Percentiles rank a stretch among this genome's conserved stretches.
Conservation (phyloP, 2,888 invertebrate genomes). For the Rhagophthalmus giganteus region DNA sequence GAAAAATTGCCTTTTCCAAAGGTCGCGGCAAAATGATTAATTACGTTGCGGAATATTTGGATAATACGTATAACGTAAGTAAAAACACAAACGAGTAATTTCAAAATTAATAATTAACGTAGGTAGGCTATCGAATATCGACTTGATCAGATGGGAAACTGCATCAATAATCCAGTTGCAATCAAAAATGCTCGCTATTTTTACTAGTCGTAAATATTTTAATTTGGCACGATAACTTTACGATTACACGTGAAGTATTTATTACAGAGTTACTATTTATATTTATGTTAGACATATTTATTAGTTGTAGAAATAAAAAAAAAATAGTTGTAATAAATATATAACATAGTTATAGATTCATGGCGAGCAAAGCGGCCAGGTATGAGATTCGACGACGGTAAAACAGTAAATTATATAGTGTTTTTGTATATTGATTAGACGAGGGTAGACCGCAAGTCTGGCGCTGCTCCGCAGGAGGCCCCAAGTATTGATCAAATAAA, state of each 20-base stretch:
- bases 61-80: too few relatives aligned
- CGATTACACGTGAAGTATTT: conserved; percentile 54
- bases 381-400: conserved; percentile 46
- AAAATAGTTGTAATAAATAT: conserved; percentile 52
- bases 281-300: conserved; percentile 54
- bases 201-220: conserved; percentile 24
- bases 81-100: neutral
- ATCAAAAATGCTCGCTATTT: conserved; percentile 16
- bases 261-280: conserved; percentile 50
- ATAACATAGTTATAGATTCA: conserved; percentile 48
- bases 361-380: conserved; percentile 40
- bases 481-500: conserved; percentile 56
- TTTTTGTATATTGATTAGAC: conserved; percentile 55
- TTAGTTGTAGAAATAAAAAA: conserved; percentile 55
- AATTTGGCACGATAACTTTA: conserved; percentile 40
- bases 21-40: too few relatives aligned
- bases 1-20: too few relatives aligned
- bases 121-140: conserved; percentile 11
- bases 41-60: too few relatives aligned
- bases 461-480: conserved; percentile 53
- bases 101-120: conserved; percentile 3
- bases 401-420: conserved; percentile 53
- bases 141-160: conserved; percentile 2
- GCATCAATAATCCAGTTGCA: conserved; percentile 4
- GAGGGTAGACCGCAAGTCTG: conserved; percentile 53